Evolutionary conservation across 2,113 vertebrate species (phyloP).

Genomic region (Falco punctatus): DNA sequence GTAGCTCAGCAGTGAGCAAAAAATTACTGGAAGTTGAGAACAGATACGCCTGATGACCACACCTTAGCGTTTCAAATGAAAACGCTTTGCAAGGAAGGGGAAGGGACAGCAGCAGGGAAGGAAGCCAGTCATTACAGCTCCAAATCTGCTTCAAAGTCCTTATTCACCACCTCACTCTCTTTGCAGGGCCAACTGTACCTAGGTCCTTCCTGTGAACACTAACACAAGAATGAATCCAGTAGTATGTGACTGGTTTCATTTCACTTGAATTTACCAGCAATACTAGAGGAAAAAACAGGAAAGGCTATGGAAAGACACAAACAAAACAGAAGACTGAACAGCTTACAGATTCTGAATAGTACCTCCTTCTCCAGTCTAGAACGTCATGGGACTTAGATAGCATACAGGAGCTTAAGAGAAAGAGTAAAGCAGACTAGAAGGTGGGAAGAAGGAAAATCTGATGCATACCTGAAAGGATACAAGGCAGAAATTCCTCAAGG

Average conservation of each 20-base stretch:
- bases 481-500: neutral
- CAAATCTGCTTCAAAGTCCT: conserved; percentile 29
- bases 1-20: conserved; percentile 32
- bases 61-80: conserved; percentile 65
- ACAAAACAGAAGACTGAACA: neutral
- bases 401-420: neutral
- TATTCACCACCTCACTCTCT: conserved; percentile 21
- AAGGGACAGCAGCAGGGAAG: conserved; percentile 67
- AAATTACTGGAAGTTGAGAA: conserved; percentile 70
- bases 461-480: neutral
- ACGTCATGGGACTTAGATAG: neutral
- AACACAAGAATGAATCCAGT: neutral
- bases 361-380: neutral
- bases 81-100: conserved; percentile 50
- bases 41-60: conserved; percentile 52
- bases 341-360: neutral
- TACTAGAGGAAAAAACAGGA: neutral
- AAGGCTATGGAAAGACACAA: neutral
- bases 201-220: conserved; percentile 26
- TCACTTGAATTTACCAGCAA: neutral
- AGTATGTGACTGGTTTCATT: neutral
- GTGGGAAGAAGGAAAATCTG: neutral
- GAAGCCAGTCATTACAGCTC: conserved; percentile 44
- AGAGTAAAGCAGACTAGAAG: neutral
- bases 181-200: neutral